These are phyloP conservation scores for Gorsachius goisagi DNA, from an alignment of 2,113 vertebrate species.

Conservation along the genomic window DNA sequence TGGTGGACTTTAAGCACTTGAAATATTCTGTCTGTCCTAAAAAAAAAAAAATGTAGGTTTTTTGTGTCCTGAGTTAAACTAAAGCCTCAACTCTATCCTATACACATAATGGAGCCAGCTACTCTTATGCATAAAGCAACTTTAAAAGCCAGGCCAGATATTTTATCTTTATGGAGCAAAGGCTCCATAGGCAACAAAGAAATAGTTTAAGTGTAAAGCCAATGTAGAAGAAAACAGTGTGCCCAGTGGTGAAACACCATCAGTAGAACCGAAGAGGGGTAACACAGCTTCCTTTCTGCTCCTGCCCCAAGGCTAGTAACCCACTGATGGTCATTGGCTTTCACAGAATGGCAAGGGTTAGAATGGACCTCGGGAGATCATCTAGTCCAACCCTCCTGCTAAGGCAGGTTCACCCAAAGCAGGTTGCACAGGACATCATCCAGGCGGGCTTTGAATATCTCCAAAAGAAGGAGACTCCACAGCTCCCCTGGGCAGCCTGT, in stretches of 20 bases:
- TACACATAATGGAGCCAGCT: background rate
- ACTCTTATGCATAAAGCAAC: background rate
- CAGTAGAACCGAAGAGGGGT: background rate
- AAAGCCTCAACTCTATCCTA: background rate
- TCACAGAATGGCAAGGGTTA: background rate
- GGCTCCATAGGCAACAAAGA: background rate
- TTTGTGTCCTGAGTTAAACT: background rate
- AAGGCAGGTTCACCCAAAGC: too few species aligned
- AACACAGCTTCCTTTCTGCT: background rate
- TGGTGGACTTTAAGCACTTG: rapidly evolving
- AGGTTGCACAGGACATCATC: too few species aligned
- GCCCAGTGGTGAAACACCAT: background rate
- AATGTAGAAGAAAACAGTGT: background rate
- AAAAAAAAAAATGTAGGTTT: rapidly evolving
- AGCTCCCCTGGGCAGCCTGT: too few species aligned
- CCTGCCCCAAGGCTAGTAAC: background rate
- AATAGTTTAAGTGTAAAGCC: background rate
- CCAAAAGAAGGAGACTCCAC: too few species aligned
- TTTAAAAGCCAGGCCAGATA: background rate
- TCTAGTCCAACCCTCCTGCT: too few species aligned
- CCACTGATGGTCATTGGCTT: rapidly evolving
- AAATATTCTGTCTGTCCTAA: background rate
- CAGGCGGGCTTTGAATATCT: too few species aligned
- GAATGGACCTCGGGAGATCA: too few species aligned
- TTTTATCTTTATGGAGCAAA: background rate